Base-by-base conservation (phyloP, 23 tunicate genomes). In the Halocynthia roretzi region DNA sequence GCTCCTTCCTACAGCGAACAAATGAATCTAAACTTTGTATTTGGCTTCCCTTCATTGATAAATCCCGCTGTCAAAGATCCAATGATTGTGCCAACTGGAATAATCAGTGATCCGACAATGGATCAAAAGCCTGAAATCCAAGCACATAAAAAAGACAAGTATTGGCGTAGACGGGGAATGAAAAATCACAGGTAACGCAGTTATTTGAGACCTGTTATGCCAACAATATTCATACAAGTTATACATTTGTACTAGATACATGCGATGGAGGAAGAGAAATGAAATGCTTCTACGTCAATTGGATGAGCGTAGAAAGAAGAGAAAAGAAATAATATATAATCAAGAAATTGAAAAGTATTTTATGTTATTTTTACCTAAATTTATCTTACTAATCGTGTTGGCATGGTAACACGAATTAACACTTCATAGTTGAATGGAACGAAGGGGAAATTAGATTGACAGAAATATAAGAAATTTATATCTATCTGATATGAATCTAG, bases 111-210 rank as follows among this genome's bases (percentile, higher is more conserved):
- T 54, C 78, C 78, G 1, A 54, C 17, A 8, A 17, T 74, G 14
- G 10, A 15, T 7, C 56, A 74, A 8, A 74, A 19, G 18, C 14
- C 78, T 8, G 56, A 74, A 74, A 80, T 80, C 20, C 61, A 80
- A 69, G 83, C 83, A 51, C 76, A 80, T 50, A 80, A 80, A 53
- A 71, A 62, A 54, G 83, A 80, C 31, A 18, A 51, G 20, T 80
- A 68, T 53, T 80, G 83, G 83, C 60, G 83, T 68, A 53, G 76
- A 53, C 2, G 83, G 48, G 64, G 76, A 52, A 69, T 69, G 76
- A 68, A 54, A 50, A 61, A 54, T 22, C 83, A 80, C 49, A 52
- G 83, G 66, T 80, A 77, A 44, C 21, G 2, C 22, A 67, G 14
- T 17, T 11, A n/a, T 67, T 18, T 0, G 21, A 11, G 19, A 0